Base-by-base conservation (phyloP, 2,888 invertebrate species). In the Piscicola geometra region DNA sequence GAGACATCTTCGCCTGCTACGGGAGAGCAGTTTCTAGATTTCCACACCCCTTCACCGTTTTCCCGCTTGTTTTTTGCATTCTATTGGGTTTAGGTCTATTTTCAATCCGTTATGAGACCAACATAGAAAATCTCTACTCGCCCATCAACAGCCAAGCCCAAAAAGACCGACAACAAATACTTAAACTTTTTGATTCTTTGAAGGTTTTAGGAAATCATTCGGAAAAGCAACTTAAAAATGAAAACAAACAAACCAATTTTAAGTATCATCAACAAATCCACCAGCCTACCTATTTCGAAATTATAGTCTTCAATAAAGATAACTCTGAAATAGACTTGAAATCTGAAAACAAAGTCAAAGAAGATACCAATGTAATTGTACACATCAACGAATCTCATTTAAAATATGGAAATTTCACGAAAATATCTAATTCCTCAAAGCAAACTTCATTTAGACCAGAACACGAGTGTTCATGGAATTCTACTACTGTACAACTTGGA, bases 71-170 rank as follows among this genome's bases (percentile, higher is more conserved):
- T 33, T 35, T 72, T 66, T 82, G 70, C 76, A 79, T 75, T 71
- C 81, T 78, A 18, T 78, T 75, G 25, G 81, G 76, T 5, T 74
- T 79, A 47, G 80, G 80, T 0, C 47, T 80, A 36, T 69, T 80
- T 35, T 76, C 67, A 35, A 35, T 82, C n/a, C 67, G 77, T 15
- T 75, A 77, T 3, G 82, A 81, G 30, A 79, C 78, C 12, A 79
- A 81, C 67, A 73, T 82, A 12, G 79, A 80, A 32, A 77, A 76
- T 12, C 77, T 82, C 1, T 81, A 82, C 73, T 79, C 81, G 2
- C 82, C 82, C 2, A 79, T 79, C n/a, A 80, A 79, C 60, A 81
- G 81, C 75, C 80, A 79, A 28, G 81, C 82, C 5, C 70, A 76
- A 21, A 76, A 78, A 56, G 82, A 83, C 50, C 78, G 78, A 64